Evolutionary conservation across 2,797 vertebrate genomes (phyloP).

Genomic region (Octomys mimax): DNA sequence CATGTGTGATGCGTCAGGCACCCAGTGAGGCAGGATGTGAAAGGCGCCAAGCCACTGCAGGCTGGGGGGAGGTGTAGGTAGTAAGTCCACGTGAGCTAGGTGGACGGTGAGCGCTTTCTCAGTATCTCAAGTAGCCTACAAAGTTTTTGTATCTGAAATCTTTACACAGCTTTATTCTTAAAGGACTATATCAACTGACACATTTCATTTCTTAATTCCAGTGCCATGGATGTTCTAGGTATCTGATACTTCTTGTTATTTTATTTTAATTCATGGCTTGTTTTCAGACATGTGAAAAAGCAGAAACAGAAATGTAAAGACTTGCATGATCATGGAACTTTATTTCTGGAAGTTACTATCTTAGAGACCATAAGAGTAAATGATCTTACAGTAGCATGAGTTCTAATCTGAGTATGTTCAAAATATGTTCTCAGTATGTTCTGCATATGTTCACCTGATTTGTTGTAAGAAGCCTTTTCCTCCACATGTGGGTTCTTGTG

Average conservation of each 20-base stretch:
- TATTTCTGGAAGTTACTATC: constrained; percentile 26
- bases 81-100: not conserved
- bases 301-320: constrained; percentile 28
- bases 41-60: not conserved
- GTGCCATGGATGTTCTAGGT: not conserved
- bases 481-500: not conserved
- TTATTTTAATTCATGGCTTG: constrained; percentile 17
- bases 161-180: not conserved
- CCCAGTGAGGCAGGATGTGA: too few relatives aligned
- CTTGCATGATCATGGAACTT: constrained; percentile 1
- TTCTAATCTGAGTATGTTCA: not conserved
- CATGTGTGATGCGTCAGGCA: not conserved
- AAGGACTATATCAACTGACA: not conserved
- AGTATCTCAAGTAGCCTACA: not conserved
- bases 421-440: too few relatives aligned
- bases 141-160: not conserved
- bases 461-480: not conserved
- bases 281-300: constrained; percentile 24
- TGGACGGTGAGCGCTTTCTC: not conserved
- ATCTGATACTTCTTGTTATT: not conserved
- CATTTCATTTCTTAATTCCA: not conserved
- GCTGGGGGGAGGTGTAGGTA: too few relatives aligned
- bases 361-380: constrained; percentile 11
- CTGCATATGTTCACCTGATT: not conserved
- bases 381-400: not conserved